A percentile compares a stretch with the other conserved stretches of the same genome.
Evolutionary conservation across 2,888 invertebrate species (phyloP).

Genomic region (Stenchaetothrips biformis): DNA sequence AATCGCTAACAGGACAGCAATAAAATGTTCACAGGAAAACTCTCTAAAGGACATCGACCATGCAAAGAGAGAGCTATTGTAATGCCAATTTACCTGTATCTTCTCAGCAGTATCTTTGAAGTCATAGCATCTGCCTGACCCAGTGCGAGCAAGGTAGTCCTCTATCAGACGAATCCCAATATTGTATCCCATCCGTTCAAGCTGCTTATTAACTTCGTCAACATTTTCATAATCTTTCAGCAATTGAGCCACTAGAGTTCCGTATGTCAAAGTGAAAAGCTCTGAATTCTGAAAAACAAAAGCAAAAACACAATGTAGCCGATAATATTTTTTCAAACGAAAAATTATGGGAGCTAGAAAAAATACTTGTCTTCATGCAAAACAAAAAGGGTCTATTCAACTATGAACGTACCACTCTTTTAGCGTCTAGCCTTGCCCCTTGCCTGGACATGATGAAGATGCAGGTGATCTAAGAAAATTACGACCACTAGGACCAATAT

Average conservation of each 20-base stretch:
- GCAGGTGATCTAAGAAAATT: background rate
- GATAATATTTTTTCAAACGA: conserved; percentile 22
- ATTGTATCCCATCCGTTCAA: conserved; percentile 94
- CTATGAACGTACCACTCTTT: conserved; percentile 64
- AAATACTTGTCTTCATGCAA: background rate
- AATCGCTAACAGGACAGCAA: background rate
- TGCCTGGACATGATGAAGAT: conserved; percentile 62
- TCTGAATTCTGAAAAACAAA: conserved; percentile 77
- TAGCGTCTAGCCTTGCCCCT: conserved; percentile 64
- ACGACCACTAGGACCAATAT: too few relatives aligned
- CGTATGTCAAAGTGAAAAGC: conserved; percentile 94
- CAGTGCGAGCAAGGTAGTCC: conserved; percentile 91
- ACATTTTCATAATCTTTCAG: conserved; percentile 93
- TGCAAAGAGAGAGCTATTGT: conserved; percentile 41
- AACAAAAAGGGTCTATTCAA: background rate
- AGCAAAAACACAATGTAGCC: conserved; percentile 20
- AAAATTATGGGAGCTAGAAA: background rate
- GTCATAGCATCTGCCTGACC: conserved; percentile 85
- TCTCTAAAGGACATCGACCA: conserved; percentile 8
- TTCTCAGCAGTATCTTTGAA: conserved; percentile 96
- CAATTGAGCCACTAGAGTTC: conserved; percentile 94
- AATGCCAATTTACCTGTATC: conserved; percentile 67
- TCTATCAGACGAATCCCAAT: conserved; percentile 97
- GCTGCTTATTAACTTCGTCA: conserved; percentile 95
- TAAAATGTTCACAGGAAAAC: background rate